Conservation (phyloP, 2,797 vertebrate species). For the Odontamblyopus lacepedii region DNA sequence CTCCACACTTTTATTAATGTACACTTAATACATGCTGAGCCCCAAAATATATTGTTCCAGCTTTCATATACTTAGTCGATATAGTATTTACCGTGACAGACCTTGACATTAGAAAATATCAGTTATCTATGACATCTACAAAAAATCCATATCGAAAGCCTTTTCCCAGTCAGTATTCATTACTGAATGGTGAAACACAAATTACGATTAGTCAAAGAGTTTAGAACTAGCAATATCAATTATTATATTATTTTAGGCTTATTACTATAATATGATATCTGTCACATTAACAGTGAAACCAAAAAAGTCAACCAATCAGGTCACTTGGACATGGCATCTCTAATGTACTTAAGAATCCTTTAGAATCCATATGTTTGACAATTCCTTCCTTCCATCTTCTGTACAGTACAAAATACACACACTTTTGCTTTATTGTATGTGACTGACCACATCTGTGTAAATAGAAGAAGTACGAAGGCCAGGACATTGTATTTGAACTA, state of each 20-base stretch:
- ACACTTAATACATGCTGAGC: too few relatives aligned
- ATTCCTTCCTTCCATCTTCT: background rate
- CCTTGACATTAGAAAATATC: too few relatives aligned
- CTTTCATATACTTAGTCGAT: too few relatives aligned
- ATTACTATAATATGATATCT: too few relatives aligned
- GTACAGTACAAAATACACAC: background rate
- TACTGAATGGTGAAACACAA: background rate
- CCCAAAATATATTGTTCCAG: too few relatives aligned
- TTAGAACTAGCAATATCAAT: too few relatives aligned
- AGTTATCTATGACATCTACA: too few relatives aligned
- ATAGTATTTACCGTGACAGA: too few relatives aligned
- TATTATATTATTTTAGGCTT: background rate
- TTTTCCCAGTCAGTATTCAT: background rate
- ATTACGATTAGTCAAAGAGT: background rate
- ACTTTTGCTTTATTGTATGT: background rate
- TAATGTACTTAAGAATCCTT: background rate
- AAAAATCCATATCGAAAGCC: background rate
- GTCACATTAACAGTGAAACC: background rate
- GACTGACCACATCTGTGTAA: background rate
- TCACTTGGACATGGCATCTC: background rate
- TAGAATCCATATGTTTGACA: background rate
- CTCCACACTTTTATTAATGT: too few relatives aligned
- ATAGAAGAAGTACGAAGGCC: background rate
- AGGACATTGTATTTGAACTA: background rate
- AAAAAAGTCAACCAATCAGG: background rate